Evolutionary conservation across 1,140 invertebrate species (phyloP).

Genomic region (Theocolax elegans): DNA sequence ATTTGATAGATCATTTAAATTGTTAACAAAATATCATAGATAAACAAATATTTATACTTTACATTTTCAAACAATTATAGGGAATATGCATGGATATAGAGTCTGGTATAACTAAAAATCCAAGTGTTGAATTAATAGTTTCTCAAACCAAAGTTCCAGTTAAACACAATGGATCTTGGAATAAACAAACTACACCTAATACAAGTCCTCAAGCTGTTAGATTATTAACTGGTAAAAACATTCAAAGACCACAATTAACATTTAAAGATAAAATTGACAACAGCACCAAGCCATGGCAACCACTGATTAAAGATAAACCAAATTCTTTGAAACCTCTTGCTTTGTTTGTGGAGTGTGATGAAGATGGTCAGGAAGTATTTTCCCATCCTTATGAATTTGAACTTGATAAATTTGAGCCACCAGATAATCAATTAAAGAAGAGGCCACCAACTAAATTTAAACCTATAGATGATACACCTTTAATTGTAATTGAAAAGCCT

Average conservation of each 20-base stretch:
- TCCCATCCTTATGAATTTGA: slow-evolving; percentile 91
- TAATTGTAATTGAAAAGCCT: slow-evolving; percentile 77
- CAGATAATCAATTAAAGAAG: slow-evolving; percentile 65
- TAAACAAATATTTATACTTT: too few species aligned
- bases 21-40: too few species aligned
- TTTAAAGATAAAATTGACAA: slow-evolving; percentile 92
- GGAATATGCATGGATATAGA: slow-evolving; percentile 76
- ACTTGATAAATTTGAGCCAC: slow-evolving; percentile 76
- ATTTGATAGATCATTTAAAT: too few species aligned
- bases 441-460: slow-evolving; percentile 64
- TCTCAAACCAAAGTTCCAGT: slow-evolving; percentile 48
- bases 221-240: slow-evolving; percentile 79
- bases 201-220: slow-evolving; percentile 62
- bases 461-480: slow-evolving; percentile 73
- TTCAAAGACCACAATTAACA: slow-evolving; percentile 83
- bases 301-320: slow-evolving; percentile 87
- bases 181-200: slow-evolving; percentile 2
- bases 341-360: slow-evolving; percentile 75
- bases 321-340: slow-evolving; percentile 87
- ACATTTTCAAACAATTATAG: too few species aligned
- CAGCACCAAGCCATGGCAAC: slow-evolving; percentile 78
- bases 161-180: slow-evolving; percentile 68
- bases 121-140: slow-evolving; percentile 61
- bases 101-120: slow-evolving; percentile 73
- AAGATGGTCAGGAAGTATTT: slow-evolving; percentile 68